A percentile compares a stretch with the other conserved stretches of the same genome.
Conservation (phyloP, 2,888 invertebrate genomes). For the Pterobdella sp. region DNA sequence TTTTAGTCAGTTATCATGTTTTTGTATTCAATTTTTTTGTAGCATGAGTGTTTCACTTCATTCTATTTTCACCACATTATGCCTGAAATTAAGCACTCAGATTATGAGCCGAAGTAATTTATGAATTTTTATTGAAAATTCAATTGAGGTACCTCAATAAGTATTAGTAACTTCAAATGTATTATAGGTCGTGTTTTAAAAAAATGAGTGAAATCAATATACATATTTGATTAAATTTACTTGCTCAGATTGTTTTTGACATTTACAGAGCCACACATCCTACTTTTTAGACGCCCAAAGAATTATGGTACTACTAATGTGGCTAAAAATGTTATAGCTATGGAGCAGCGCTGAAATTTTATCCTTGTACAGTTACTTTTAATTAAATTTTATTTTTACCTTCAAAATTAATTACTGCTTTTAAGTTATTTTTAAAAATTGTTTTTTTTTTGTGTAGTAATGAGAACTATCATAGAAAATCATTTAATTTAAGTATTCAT, state of each 20-base stretch:
- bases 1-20: neutral
- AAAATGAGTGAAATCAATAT: neutral
- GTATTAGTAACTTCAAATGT: too few species aligned
- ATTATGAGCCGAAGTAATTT: too few species aligned
- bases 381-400: neutral
- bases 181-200: neutral
- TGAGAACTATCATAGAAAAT: too few species aligned
- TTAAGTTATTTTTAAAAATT: neutral
- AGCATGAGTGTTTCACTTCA: neutral
- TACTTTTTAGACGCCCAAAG: conserved; percentile 36
- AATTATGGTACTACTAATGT: neutral
- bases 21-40: neutral
- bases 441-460: neutral
- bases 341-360: neutral
- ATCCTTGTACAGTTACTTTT: neutral
- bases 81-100: too few species aligned
- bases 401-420: neutral
- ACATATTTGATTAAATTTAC: neutral
- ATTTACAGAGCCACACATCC: conserved; percentile 37
- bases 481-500: too few species aligned
- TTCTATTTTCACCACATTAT: neutral
- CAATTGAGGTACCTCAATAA: too few species aligned
- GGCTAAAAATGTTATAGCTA: neutral
- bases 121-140: too few species aligned
- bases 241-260: neutral